Percentiles rank a stretch among this genome's conserved stretches.
phyloP scores from a whole-genome alignment of 2,888 invertebrate genomes.

The Philopedon plagiatum region DNA sequence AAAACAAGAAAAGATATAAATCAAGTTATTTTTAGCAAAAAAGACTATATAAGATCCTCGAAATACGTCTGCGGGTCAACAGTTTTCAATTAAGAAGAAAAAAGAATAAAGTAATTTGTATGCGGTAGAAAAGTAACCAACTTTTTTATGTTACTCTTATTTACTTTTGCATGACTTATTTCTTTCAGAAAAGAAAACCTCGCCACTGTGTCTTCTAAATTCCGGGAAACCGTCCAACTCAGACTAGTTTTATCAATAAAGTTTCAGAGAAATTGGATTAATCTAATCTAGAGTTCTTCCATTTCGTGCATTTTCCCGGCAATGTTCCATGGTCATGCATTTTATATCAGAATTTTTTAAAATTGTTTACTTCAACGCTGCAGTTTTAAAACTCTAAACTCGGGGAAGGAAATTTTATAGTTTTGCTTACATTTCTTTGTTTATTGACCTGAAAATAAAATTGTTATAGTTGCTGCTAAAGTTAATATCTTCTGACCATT shows the following conservation, averaged over 20 bases:
- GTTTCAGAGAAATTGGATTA: conserved; percentile 57
- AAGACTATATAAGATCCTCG: neutral
- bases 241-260: conserved; percentile 59
- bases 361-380: conserved; percentile 47
- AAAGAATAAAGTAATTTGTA: conserved; percentile 7
- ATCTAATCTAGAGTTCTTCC: conserved; percentile 53
- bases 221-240: conserved; percentile 37
- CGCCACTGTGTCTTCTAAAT: conserved; percentile 18
- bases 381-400: conserved; percentile 46
- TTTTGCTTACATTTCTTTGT: conserved; percentile 46
- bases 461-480: conserved; percentile 31
- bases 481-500: too few species aligned
- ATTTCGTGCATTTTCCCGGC: conserved; percentile 42
- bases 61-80: neutral
- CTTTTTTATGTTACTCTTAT: conserved; percentile 8
- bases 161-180: conserved; percentile 16
- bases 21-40: too few species aligned
- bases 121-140: neutral
- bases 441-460: conserved; percentile 35
- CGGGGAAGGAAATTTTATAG: conserved; percentile 41
- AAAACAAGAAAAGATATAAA: too few species aligned
- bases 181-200: conserved; percentile 6
- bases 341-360: conserved; percentile 52
- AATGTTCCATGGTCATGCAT: conserved; percentile 50
- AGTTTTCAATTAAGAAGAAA: neutral